Evolutionary conservation across 2,797 vertebrate genomes (phyloP).

Genomic region (Alcedo atthis): DNA sequence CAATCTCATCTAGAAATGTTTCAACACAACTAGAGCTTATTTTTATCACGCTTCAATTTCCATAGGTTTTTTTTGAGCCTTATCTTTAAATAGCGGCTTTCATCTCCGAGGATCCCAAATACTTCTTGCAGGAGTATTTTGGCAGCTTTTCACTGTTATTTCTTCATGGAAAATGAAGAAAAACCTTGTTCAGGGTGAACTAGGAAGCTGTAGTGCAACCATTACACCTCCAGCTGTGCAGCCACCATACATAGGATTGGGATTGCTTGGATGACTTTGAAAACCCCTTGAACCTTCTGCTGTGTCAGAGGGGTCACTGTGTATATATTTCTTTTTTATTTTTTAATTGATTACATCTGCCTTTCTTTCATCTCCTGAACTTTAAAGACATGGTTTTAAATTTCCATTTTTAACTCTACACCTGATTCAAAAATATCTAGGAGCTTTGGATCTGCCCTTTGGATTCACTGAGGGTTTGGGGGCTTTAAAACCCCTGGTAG

Average conservation of each 20-base stretch:
- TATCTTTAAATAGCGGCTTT: slow-evolving; percentile 40
- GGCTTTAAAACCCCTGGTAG: background rate
- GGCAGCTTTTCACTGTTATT: slow-evolving; percentile 48
- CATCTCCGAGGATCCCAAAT: slow-evolving; percentile 33
- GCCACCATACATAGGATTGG: rapidly evolving
- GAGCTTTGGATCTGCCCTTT: background rate
- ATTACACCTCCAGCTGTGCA: background rate
- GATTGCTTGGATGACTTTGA: background rate
- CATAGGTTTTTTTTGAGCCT: slow-evolving; percentile 27
- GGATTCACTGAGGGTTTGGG: background rate
- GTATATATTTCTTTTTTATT: background rate
- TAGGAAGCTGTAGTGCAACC: background rate
- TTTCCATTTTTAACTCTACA: background rate
- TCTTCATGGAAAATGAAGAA: background rate
- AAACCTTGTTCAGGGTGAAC: background rate
- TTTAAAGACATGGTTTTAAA: background rate
- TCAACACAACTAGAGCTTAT: slow-evolving; percentile 32
- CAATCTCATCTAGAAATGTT: slow-evolving; percentile 39
- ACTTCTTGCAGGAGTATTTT: slow-evolving; percentile 11
- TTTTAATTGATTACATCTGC: background rate
- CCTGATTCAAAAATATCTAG: background rate
- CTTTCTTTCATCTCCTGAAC: background rate
- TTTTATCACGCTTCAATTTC: slow-evolving; percentile 43
- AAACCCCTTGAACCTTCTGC: background rate
- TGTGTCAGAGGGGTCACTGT: background rate